Evolutionary conservation across 2,113 vertebrate species (phyloP).

Genomic region (Meriones unguiculatus): DNA sequence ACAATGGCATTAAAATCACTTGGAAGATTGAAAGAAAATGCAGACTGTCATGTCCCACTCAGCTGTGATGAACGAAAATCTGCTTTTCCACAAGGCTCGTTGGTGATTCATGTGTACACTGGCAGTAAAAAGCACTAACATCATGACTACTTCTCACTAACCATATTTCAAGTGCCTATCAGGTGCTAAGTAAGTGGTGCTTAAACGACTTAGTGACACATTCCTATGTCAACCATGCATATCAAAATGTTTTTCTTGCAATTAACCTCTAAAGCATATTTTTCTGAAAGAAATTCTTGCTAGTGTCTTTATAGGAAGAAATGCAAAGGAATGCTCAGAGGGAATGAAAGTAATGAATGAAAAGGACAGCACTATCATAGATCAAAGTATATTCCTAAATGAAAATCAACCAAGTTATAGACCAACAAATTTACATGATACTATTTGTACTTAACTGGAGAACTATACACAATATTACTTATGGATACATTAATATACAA

Average conservation of each 20-base stretch:
- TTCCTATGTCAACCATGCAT: not conserved
- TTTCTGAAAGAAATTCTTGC: not conserved
- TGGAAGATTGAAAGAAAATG: not conserved
- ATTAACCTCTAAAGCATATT: not conserved
- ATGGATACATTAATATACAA: not conserved
- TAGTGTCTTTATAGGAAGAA: not conserved
- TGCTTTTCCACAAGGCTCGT: not conserved
- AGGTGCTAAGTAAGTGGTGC: not conserved
- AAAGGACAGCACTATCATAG: not conserved
- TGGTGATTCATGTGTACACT: not conserved
- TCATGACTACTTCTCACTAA: not conserved
- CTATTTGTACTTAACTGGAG: not conserved
- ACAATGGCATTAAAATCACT: not conserved
- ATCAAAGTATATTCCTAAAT: not conserved
- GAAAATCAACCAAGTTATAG: slow-evolving; percentile 7
- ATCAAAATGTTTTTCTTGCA: slow-evolving; percentile 11
- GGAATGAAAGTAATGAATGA: not conserved
- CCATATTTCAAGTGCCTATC: not conserved
- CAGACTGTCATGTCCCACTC: not conserved
- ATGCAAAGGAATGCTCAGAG: not conserved
- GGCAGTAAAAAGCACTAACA: not conserved
- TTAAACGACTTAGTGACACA: slow-evolving; percentile 16
- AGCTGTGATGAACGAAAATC: not conserved
- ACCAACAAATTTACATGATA: slow-evolving; percentile 2
- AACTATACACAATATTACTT: not conserved